phyloP scores from a whole-genome alignment of 37 sponge, comb jelly and placozoan species.

The Halichondria panicea region DNA sequence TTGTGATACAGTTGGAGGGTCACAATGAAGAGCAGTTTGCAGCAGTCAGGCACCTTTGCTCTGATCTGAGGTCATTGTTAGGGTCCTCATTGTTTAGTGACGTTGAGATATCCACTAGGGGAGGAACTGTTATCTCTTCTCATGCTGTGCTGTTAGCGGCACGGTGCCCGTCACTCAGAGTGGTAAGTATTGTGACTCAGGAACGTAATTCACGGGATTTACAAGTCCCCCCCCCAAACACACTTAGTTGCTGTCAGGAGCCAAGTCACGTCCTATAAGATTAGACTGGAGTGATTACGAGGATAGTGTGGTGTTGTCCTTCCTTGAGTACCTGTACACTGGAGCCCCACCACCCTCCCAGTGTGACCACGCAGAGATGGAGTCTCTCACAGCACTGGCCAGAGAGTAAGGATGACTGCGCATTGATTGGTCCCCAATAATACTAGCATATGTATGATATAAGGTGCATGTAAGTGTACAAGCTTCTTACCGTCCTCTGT shows the following conservation, averaged over 20 bases:
- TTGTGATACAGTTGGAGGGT: too few relatives aligned
- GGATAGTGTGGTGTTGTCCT: conserved; percentile 4
- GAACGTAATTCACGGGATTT: too few relatives aligned
- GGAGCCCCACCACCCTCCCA: conserved; percentile 8
- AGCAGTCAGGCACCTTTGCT: conserved; percentile 1
- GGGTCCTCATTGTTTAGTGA: conserved; percentile 49
- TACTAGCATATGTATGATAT: too few relatives aligned
- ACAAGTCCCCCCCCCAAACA: too few relatives aligned
- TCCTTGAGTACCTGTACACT: conserved; percentile 54
- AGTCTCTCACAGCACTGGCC: too few relatives aligned
- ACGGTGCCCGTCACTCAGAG: conserved; percentile 46
- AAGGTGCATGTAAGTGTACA: too few relatives aligned
- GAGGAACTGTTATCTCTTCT: conserved; percentile 34
- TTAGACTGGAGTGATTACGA: conserved; percentile 32
- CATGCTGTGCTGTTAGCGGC: conserved; percentile 51
- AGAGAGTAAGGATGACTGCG: too few relatives aligned
- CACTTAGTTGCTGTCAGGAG: neutral
- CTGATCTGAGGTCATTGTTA: conserved; percentile 32
- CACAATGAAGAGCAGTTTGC: too few relatives aligned
- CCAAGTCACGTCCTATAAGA: neutral
- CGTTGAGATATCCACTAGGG: conserved; percentile 12
- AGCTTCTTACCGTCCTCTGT: too few relatives aligned
- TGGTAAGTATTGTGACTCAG: too few relatives aligned
- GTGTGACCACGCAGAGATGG: neutral
- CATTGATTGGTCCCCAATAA: too few relatives aligned